Percentiles rank a stretch among this genome's conserved stretches.
Conservation (phyloP, 2,797 vertebrate genomes). For the Amazona finschi region DNA sequence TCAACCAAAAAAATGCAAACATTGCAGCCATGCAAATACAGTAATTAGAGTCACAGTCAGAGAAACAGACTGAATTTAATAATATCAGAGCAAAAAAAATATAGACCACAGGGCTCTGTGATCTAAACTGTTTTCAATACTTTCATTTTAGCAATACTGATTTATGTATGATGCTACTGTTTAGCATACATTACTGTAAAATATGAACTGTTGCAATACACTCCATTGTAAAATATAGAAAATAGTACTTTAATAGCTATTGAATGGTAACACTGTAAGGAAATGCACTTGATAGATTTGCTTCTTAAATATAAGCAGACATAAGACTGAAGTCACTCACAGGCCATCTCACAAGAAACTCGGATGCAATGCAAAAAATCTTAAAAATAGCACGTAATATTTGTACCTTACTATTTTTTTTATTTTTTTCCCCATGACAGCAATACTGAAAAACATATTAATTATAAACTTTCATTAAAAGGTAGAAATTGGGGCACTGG, state of each 20-base stretch:
- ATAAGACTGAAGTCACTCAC: not conserved
- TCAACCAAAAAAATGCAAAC: constrained; percentile 66
- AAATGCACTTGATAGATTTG: constrained; percentile 24
- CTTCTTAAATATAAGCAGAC: constrained; percentile 18
- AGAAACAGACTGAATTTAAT: constrained; percentile 73
- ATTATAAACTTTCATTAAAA: constrained; percentile 22
- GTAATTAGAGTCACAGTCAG: constrained; percentile 75
- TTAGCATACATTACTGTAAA: constrained; percentile 71
- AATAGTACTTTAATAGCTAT: constrained; percentile 8
- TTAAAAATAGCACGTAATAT: not conserved
- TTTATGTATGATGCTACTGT: constrained; percentile 58
- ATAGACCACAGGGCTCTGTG: constrained; percentile 61
- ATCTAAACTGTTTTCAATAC: constrained; percentile 68
- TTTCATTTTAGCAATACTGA: constrained; percentile 67
- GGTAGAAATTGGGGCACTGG: not conserved
- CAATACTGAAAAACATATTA: constrained; percentile 4
- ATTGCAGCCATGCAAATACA: constrained; percentile 72
- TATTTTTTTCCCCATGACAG: not conserved
- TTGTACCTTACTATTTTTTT: not conserved
- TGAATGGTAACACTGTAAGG: constrained; percentile 34
- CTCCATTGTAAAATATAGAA: constrained; percentile 55
- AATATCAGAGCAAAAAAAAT: constrained; percentile 76
- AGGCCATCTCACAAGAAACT: constrained; percentile 10
- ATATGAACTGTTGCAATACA: constrained; percentile 69
- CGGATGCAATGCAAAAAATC: constrained; percentile 1